Base-by-base conservation (phyloP, 1,140 invertebrate species). In the Leptinotarsa texana region DNA sequence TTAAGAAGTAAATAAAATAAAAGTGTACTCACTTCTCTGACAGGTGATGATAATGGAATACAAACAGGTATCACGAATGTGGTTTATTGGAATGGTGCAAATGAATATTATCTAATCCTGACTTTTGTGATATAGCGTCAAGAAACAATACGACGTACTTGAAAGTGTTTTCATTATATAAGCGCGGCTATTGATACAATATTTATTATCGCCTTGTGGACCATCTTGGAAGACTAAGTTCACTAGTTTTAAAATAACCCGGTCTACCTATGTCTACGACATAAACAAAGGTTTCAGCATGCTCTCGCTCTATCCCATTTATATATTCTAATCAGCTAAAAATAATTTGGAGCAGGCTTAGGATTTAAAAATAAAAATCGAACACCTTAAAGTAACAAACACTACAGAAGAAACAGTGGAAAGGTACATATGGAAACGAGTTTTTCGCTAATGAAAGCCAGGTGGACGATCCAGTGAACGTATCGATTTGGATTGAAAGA, bases 301-400 rank as follows among this genome's bases (percentile, higher is more conserved):
- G n/a, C 51, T 57, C 51, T 15, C 15, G 13, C 51, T 57, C 15
- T 57, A 57, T 57, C n/a, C 51, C 51, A 57, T 57, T 13, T 57
- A n/a, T 57, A 57, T 57, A 57, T n/a, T 15, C 51, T 57, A 57
- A 57, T 57, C 51, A 57, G 51, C 51, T 57, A 57, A 57, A 57
- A 57, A 57, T 57, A 57, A 57, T 57, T 57, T 15, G 51, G 51
- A 57, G 51, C 51, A 15, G n/a, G 51, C 51, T 57, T n/a, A 13
- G n/a, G 51, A 18, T 57, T 57, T 57, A 57, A 13, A 17, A 17
- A 57, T 57, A 57, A 57, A 57, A 57, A 57, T 57, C 51, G 51
- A 42, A 42, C 33, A 42, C 33, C 33, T 42, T 42, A 42, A 42
- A 42, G 33, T 42, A 42, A 11, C 33, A 42, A 42, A 42, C 33